phyloP scores from a whole-genome alignment of 2,888 invertebrate species.

The Fabriciana adippe region DNA sequence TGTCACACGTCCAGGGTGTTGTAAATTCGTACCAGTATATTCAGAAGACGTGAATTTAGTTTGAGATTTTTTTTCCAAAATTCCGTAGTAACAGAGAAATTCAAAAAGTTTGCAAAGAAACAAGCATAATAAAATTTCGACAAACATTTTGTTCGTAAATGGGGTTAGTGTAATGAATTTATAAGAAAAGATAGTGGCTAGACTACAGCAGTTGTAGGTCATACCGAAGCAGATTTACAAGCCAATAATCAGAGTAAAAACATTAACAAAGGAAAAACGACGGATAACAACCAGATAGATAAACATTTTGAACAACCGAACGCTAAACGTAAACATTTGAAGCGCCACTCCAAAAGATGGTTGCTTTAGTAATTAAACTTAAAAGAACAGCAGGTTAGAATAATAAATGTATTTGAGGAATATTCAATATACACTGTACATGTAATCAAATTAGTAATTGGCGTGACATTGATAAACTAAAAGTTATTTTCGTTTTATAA shows the following conservation, averaged over 20 bases:
- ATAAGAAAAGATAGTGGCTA: background rate
- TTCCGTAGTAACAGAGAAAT: too few relatives aligned
- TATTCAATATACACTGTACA: background rate
- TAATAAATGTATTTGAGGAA: constrained; percentile 26
- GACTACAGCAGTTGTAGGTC: constrained; percentile 36
- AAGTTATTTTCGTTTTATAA: background rate
- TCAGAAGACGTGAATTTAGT: too few relatives aligned
- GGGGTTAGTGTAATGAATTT: background rate
- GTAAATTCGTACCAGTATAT: too few relatives aligned
- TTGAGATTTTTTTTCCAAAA: too few relatives aligned
- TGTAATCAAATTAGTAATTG: background rate
- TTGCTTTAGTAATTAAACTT: constrained; percentile 41
- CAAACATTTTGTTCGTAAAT: background rate
- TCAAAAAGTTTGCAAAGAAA: too few relatives aligned
- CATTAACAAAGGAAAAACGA: constrained; percentile 62
- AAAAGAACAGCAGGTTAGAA: constrained; percentile 38
- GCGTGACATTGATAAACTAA: background rate
- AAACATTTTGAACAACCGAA: constrained; percentile 61
- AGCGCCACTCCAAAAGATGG: constrained; percentile 50
- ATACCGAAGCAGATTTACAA: constrained; percentile 61
- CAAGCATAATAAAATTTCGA: background rate
- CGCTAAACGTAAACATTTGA: constrained; percentile 58
- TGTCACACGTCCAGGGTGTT: background rate
- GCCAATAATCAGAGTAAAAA: constrained; percentile 56
- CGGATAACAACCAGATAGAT: constrained; percentile 66